Percentiles rank a stretch among this genome's conserved stretches.
Evolutionary conservation across 2,888 invertebrate genomes (phyloP).

Genomic region (Drosophila anomelani): DNA sequence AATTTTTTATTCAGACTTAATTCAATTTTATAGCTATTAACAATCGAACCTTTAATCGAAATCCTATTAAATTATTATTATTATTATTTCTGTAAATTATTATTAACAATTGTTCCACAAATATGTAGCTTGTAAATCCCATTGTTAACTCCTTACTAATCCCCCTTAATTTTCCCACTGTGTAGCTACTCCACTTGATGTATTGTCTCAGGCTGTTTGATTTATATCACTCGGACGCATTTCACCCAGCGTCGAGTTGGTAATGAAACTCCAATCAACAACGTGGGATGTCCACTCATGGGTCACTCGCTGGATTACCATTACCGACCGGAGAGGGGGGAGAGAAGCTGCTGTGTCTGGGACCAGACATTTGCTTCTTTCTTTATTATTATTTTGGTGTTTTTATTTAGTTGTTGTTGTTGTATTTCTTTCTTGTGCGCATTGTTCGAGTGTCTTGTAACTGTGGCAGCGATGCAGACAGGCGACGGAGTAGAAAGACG

Average conservation of each 20-base stretch:
- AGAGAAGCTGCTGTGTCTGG: constrained; percentile 15
- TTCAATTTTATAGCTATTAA: background rate
- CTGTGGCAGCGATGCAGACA: constrained; percentile 48
- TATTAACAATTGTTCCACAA: background rate
- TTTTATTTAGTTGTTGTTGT: background rate
- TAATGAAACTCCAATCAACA: constrained; percentile 75
- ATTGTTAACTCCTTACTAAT: background rate
- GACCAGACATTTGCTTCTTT: constrained; percentile 25
- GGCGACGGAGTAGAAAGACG: constrained; percentile 34
- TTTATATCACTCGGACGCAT: constrained; percentile 69
- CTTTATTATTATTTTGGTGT: constrained; percentile 22
- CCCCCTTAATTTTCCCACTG: background rate
- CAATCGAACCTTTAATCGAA: too few relatives aligned
- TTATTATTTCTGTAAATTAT: too few relatives aligned
- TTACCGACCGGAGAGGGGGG: constrained; percentile 4
- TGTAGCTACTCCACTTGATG: constrained; percentile 68
- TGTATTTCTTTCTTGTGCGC: constrained; percentile 28
- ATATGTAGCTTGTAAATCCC: background rate
- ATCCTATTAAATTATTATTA: too few relatives aligned
- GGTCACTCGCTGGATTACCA: constrained; percentile 24
- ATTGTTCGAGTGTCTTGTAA: constrained; percentile 52
- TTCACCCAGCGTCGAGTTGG: constrained; percentile 54
- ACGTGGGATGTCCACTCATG: constrained; percentile 41
- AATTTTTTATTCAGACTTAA: background rate
- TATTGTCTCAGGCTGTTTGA: constrained; percentile 75